These are phyloP conservation scores for Drosophila monieri DNA, from an alignment of 2,888 invertebrate genomes.

Conservation along the genomic window DNA sequence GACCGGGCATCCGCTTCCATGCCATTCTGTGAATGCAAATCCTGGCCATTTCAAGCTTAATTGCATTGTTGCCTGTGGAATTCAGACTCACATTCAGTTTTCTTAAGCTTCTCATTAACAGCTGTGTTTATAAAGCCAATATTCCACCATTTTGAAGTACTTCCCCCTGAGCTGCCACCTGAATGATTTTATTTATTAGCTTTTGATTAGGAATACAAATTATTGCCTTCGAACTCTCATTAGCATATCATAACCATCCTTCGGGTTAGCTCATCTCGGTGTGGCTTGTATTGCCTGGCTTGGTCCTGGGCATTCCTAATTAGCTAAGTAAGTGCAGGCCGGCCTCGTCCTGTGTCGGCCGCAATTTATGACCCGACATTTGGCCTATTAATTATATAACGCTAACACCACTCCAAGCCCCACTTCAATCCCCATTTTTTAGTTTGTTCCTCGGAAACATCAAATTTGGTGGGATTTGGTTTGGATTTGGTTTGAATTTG, in stretches of 20 bases:
- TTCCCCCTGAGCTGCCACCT: slow-evolving; percentile 8
- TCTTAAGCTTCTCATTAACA: slow-evolving; percentile 39
- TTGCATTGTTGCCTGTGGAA: slow-evolving; percentile 51
- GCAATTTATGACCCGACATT: slow-evolving; percentile 55
- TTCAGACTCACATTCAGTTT: not conserved
- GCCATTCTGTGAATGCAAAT: slow-evolving; percentile 34
- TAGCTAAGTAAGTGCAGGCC: slow-evolving; percentile 54
- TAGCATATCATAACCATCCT: slow-evolving; percentile 48
- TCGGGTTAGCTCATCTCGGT: not conserved
- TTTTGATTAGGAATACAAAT: slow-evolving; percentile 34
- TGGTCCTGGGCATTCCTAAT: slow-evolving; percentile 45
- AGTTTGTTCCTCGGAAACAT: not conserved
- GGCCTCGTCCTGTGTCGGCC: slow-evolving; percentile 12
- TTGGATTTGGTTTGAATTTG: not conserved
- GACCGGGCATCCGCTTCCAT: slow-evolving; percentile 1
- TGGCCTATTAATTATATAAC: slow-evolving; percentile 59
- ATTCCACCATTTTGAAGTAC: not conserved
- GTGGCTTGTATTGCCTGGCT: not conserved
- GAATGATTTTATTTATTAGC: slow-evolving; percentile 45
- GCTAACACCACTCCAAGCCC: not conserved
- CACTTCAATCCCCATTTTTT: slow-evolving; percentile 17
- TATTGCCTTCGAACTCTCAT: slow-evolving; percentile 44
- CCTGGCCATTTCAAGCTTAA: slow-evolving; percentile 51
- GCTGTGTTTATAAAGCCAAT: slow-evolving; percentile 3
- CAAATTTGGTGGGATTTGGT: slow-evolving; percentile 7